A percentile compares a stretch with the other conserved stretches of the same genome.
Evolutionary conservation across 2,113 vertebrate species (phyloP).

Genomic region (Erythrocebus patas): DNA sequence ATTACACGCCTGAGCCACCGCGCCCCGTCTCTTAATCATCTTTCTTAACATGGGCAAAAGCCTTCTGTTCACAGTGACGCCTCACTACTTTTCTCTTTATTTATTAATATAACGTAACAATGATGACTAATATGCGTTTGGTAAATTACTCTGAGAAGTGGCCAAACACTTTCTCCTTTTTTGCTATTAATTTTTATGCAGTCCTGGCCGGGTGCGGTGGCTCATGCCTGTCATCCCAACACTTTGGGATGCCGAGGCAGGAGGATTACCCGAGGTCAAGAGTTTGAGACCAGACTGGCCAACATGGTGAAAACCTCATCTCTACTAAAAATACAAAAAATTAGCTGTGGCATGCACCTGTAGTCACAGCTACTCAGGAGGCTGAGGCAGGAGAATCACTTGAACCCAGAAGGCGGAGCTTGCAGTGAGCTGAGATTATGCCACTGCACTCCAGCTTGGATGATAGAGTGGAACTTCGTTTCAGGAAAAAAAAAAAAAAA

Average conservation of each 20-base stretch:
- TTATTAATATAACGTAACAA: neutral
- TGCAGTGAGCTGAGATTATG: no score
- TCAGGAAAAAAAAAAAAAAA: neutral
- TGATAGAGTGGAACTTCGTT: rapidly evolving
- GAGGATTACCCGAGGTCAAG: no score
- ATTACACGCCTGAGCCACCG: rapidly evolving
- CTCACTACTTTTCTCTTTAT: neutral
- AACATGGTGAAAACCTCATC: no score
- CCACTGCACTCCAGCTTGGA: no score
- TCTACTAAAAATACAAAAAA: no score
- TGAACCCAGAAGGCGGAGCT: no score
- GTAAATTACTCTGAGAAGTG: neutral
- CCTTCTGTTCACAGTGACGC: neutral
- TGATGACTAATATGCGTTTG: neutral
- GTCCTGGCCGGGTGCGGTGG: neutral
- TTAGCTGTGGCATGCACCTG: rapidly evolving
- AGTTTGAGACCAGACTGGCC: no score
- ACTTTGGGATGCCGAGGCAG: no score
- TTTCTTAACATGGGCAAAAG: neutral
- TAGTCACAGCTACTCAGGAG: no score
- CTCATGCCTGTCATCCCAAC: no score
- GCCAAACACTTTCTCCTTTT: neutral
- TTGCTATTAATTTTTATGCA: neutral
- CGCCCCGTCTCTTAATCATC: no score
- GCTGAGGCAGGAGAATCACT: no score